phyloP scores from a whole-genome alignment of 2,113 vertebrate species.

The Malurus alboscapulatus region DNA sequence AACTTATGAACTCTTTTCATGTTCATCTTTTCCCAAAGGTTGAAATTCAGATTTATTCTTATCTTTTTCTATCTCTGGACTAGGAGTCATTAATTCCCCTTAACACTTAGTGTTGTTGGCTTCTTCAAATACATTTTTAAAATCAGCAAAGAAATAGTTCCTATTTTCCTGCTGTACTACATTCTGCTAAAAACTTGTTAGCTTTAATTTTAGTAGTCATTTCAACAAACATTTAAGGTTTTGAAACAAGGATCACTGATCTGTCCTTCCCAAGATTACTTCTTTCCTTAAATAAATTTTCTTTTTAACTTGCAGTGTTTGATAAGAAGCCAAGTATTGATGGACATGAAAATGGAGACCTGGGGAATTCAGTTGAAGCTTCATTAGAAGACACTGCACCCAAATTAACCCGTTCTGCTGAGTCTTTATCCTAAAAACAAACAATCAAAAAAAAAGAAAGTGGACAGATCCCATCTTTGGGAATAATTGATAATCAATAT shows the following conservation, averaged over 20 bases:
- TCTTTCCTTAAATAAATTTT: slow-evolving; percentile 1
- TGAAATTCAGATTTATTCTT: neutral
- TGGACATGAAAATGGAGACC: slow-evolving; percentile 86
- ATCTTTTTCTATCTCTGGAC: neutral
- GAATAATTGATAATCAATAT: slow-evolving; percentile 55
- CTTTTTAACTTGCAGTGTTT: slow-evolving; percentile 76
- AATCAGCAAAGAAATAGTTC: neutral
- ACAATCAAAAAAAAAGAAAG: neutral
- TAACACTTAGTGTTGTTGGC: neutral
- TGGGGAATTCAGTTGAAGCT: slow-evolving; percentile 80
- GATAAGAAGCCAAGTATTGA: slow-evolving; percentile 86
- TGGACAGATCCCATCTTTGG: slow-evolving; percentile 52
- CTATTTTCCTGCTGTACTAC: neutral
- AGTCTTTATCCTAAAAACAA: slow-evolving; percentile 79
- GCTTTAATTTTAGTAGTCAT: neutral
- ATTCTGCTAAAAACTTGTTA: neutral
- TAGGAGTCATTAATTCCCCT: neutral
- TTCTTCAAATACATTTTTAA: neutral
- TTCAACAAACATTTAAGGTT: neutral
- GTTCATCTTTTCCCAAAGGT: neutral
- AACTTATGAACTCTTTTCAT: neutral
- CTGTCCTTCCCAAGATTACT: neutral
- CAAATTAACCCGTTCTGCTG: slow-evolving; percentile 77
- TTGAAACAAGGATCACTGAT: neutral
- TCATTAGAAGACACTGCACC: slow-evolving; percentile 78